phyloP scores from a whole-genome alignment of 2,113 vertebrate genomes.

The Oryzias curvinotus region DNA sequence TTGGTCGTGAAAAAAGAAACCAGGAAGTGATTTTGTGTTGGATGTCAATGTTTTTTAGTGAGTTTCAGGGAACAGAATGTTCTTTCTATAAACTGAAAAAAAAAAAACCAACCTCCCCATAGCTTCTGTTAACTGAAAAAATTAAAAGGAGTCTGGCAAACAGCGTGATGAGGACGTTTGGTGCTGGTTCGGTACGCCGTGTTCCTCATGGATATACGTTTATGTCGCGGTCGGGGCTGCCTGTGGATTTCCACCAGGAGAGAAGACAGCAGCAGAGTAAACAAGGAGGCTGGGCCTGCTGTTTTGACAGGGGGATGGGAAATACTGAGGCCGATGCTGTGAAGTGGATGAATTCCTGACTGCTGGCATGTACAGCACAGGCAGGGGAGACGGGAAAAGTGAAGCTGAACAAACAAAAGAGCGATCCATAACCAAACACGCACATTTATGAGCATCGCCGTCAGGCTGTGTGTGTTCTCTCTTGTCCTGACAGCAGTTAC shows the following conservation, averaged over 20 bases:
- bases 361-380: constrained; percentile 41
- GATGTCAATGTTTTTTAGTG: not conserved
- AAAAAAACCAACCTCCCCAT: not conserved
- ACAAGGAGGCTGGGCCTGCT: constrained; percentile 46
- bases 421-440: not conserved
- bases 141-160: not conserved
- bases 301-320: constrained; percentile 60
- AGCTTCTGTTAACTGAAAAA: too few species aligned
- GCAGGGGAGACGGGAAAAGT: constrained; percentile 2
- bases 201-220: constrained; percentile 17
- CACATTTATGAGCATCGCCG: not conserved
- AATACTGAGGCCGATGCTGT: constrained; percentile 46
- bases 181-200: not conserved
- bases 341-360: constrained; percentile 61
- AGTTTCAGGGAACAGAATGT: not conserved
- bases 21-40: not conserved
- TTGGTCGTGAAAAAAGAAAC: not conserved
- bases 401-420: constrained; percentile 34
- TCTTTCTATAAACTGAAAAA: not conserved
- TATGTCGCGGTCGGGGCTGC: constrained; percentile 26
- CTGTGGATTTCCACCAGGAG: constrained; percentile 16
- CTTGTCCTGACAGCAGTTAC: constrained; percentile 5
- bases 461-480: constrained; percentile 1
- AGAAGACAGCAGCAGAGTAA: constrained; percentile 47
- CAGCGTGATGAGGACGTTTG: constrained; percentile 1